phyloP scores from a whole-genome alignment of 92 coral and sea anemone genomes.

The Bergia sp. region DNA sequence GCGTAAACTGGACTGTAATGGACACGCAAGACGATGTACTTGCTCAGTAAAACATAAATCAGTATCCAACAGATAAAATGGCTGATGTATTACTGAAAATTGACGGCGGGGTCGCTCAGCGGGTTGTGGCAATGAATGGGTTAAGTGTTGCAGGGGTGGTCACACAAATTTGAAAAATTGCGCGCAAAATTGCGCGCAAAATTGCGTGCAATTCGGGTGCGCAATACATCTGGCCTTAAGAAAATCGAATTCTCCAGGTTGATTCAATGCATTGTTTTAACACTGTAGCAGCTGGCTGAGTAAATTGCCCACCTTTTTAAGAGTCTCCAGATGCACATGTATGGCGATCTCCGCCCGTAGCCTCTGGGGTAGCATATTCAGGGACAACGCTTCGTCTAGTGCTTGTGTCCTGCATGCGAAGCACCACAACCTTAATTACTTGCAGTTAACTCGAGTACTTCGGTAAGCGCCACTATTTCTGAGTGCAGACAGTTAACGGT shows the following conservation, averaged over 20 bases:
- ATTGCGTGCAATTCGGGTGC: not conserved
- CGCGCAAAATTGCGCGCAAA: not conserved
- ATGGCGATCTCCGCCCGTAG: constrained; percentile 95
- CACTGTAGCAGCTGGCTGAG: not conserved
- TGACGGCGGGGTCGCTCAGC: not conserved
- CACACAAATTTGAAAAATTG: not conserved
- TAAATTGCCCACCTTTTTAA: constrained; percentile 71
- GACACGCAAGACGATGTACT: not conserved
- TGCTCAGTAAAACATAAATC: too few relatives aligned
- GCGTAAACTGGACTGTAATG: too few relatives aligned
- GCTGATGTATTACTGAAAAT: not conserved
- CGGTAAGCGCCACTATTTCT: not conserved
- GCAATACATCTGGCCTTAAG: not conserved
- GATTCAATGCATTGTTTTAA: not conserved
- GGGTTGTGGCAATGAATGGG: not conserved
- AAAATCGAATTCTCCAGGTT: not conserved
- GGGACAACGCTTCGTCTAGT: constrained; percentile 82
- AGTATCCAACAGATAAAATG: too few relatives aligned
- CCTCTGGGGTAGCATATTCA: constrained; percentile 88
- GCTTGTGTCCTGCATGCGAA: constrained; percentile 75
- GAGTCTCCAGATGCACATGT: constrained; percentile 93
- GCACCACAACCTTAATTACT: not conserved
- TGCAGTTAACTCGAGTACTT: not conserved
- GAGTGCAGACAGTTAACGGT: not conserved
- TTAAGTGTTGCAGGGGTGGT: not conserved